Evolutionary conservation across 2,888 invertebrate species (phyloP), one percentile per base, ranked within the genome.

Genomic region (Lottia gigantea): DNA sequence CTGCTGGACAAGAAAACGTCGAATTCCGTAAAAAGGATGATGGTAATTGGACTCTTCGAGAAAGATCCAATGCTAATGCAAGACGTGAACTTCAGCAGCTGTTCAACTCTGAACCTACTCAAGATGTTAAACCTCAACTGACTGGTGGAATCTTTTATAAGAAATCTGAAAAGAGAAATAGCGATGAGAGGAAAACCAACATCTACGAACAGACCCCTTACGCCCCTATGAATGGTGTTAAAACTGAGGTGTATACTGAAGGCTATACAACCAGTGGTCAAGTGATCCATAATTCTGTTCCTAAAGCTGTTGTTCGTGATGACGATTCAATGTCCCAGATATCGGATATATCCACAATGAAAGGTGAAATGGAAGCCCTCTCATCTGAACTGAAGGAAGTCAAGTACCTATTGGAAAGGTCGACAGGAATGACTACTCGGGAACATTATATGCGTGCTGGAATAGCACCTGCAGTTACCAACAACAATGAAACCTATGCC

Each of bases 1-100:
- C 23, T 23, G 47, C 25, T 14, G 45, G 65, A 11, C 62, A 46
- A 16, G 72, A 72, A 26, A 74, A 77, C 65, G 71, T 78, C 6
- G 76, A 76, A 62, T 66, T 77, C 7, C 74, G 67, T 47, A 71
- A 75, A 19, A 67, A 75, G 8, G 80, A 80, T 1, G 80, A 80
- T 66, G 81, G 80, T 46, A 84, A 84, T 73, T 84, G 83, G 83
- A 84, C 83, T 4, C 72, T 83, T n/a, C 74, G 76, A 19, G 71
- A 72, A n/a, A 66, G 74, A 14, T 47, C 47, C 46, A 61, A 26
- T 46, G n/a, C 61, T 11, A 31, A 46, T 19, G 65, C 64, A 16
- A 64, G 61, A 55, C 11, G 55, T 15, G 55, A 55, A 55, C 55
- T 55, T 55, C 69, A 64, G 26, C 63, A 62, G 15, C 23, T 68